A percentile compares a stretch with the other conserved stretches of the same genome.
These are phyloP conservation scores for Heliangelus exortis DNA, from an alignment of 2,797 vertebrate genomes.

Conservation along the genomic window DNA sequence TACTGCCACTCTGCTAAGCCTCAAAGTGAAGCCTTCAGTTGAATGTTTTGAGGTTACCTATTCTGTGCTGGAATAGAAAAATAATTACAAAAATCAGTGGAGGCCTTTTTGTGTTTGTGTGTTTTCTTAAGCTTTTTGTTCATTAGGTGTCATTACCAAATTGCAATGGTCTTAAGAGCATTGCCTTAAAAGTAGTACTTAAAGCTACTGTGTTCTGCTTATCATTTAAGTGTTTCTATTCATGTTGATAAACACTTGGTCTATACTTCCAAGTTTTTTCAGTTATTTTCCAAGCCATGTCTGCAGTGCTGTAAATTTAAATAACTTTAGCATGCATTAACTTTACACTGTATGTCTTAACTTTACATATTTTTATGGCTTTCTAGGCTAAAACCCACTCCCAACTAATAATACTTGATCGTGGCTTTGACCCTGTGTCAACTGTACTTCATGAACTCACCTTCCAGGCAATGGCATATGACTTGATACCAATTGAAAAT, in stretches of 20 bases:
- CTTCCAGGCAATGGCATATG: constrained; percentile 98
- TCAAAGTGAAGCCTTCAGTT: not conserved
- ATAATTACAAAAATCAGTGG: not conserved
- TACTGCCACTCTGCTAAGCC: not conserved
- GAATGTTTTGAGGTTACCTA: not conserved
- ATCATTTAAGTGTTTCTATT: not conserved
- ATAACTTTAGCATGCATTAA: not conserved
- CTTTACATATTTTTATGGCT: constrained; percentile 41
- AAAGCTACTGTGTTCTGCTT: not conserved
- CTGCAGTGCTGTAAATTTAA: not conserved
- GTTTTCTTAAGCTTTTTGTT: not conserved
- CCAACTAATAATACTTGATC: constrained; percentile 93
- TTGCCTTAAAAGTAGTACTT: not conserved
- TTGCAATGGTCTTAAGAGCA: not conserved
- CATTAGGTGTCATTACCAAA: not conserved
- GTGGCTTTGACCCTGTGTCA: constrained; percentile 94
- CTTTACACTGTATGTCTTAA: not conserved
- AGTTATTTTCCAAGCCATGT: not conserved
- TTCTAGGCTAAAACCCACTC: constrained; percentile 93
- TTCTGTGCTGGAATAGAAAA: not conserved
- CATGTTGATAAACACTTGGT: not conserved
- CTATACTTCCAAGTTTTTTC: not conserved
- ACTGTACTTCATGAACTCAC: constrained; percentile 96
- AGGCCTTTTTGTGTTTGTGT: not conserved
- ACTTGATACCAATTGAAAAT: constrained; percentile 89